Conservation (phyloP, 2,888 invertebrate genomes). For the Minunthozetes semirufus region DNA sequence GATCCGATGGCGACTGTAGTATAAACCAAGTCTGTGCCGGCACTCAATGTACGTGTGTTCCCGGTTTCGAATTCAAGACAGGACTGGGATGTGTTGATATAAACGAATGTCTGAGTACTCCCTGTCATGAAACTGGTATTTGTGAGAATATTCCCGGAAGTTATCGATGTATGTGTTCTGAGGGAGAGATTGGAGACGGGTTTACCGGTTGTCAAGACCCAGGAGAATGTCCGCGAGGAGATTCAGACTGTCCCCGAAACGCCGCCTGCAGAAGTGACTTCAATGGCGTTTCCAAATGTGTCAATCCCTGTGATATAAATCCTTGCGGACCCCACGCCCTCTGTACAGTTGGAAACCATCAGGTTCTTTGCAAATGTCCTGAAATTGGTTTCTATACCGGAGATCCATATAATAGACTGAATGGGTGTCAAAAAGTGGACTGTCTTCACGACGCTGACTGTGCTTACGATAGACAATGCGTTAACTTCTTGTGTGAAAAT, state of each 20-base stretch:
- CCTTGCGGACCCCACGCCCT: slow-evolving; percentile 79
- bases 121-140: slow-evolving; percentile 70
- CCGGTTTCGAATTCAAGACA: slow-evolving; percentile 63
- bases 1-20: slow-evolving; percentile 70
- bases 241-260: slow-evolving; percentile 45
- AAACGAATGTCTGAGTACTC: slow-evolving; percentile 49
- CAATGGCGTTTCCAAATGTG: slow-evolving; percentile 44
- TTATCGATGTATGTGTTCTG: slow-evolving; percentile 65
- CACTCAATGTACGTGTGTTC: slow-evolving; percentile 47
- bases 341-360: slow-evolving; percentile 51
- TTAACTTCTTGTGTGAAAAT: slow-evolving; percentile 52
- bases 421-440: slow-evolving; percentile 55
- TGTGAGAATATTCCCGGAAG: slow-evolving; percentile 73
- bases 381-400: slow-evolving; percentile 40
- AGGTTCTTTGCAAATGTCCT: slow-evolving; percentile 30
- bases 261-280: slow-evolving; percentile 56
- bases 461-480: slow-evolving; percentile 73
- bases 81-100: slow-evolving; percentile 61
- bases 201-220: slow-evolving; percentile 54
- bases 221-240: slow-evolving; percentile 51
- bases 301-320: slow-evolving; percentile 37
- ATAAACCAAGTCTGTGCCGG: slow-evolving; percentile 58
- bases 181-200: slow-evolving; percentile 60
- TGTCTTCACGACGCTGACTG: slow-evolving; percentile 81
- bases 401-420: slow-evolving; percentile 41